Base-by-base conservation (phyloP, 2,888 invertebrate genomes). In the Baronia brevicornis region DNA sequence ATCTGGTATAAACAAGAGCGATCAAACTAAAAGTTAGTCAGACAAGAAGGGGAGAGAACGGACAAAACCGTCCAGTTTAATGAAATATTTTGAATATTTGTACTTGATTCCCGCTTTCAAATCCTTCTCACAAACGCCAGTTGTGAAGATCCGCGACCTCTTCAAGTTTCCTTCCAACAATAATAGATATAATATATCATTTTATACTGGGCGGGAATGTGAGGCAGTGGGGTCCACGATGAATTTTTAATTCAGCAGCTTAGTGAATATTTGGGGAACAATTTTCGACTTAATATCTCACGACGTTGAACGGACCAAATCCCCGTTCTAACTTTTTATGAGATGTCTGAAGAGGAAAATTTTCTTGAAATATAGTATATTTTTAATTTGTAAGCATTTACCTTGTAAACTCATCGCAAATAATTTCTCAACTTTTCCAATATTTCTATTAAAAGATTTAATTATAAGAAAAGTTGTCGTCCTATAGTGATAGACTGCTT, bases 21-120 rank as follows among this genome's bases (percentile, higher is more conserved):
- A 30, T 33, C 36, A 30, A 39, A 28, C 36, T n/a, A 33, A 42
- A 42, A 40, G 44, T 46, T 39, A 28, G 28, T 36, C 36, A 36
- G 53, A 57, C 57, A 61, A 54, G 49, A 46, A 49, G 57, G 60
- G 69, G 68, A 21, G 21, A n/a, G 60, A 58, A 44, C 49, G 52
- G 56, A 67, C 67, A 68, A 69, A 64, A 53, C 54, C 48, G 50
- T 42, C 52, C 51, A 39, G 46, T 52, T 49, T 70, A 72, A 78
- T 78, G 72, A 78, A 80, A 78, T 78, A 78, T 70, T 74, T 69
- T 58, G 68, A 67, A 78, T 78, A 78, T 71, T 71, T 75, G 66
- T 68, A 66, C 71, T 69, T 69, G 70, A 75, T 72, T 73, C 56
- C 56, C 54, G 55, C 54, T 54, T 51, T 47, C 43, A 51, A 32